Percentiles rank a stretch among this genome's conserved stretches.
phyloP scores from a whole-genome alignment of 2,113 vertebrate species.

The Lamprologus lemairii region DNA sequence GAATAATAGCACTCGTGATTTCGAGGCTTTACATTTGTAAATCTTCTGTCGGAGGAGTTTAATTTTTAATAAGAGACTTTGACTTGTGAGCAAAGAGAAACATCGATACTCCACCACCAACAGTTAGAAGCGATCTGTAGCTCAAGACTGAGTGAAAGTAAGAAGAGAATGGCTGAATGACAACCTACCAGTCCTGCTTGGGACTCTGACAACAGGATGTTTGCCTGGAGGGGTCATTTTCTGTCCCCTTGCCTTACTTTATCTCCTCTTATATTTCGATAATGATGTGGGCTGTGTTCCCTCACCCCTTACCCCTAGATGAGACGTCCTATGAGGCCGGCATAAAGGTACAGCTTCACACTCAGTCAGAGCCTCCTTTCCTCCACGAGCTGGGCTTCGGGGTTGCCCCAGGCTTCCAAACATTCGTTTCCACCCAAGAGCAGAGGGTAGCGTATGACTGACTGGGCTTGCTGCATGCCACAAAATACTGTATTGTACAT shows the following conservation, averaged over 20 bases:
- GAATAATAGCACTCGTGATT: background rate
- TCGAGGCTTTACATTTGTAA: background rate
- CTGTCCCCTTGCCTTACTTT: slow-evolving; percentile 4
- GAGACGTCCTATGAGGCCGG: slow-evolving; percentile 72
- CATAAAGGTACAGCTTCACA: slow-evolving; percentile 72
- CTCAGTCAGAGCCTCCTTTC: slow-evolving; percentile 71
- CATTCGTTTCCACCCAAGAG: slow-evolving; percentile 77
- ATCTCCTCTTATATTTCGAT: slow-evolving; percentile 4
- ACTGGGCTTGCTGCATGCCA: slow-evolving; percentile 57
- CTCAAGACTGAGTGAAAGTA: background rate
- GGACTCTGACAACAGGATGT: background rate
- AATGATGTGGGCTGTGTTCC: slow-evolving; percentile 55
- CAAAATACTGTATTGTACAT: slow-evolving; percentile 3
- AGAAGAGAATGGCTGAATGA: slow-evolving; percentile 19
- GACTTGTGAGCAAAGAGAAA: background rate
- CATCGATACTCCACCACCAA: background rate
- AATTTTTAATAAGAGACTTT: background rate
- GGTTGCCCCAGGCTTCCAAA: slow-evolving; percentile 76
- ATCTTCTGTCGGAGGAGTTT: background rate
- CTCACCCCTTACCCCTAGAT: slow-evolving; percentile 56
- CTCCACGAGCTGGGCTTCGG: slow-evolving; percentile 71
- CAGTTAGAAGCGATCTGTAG: background rate
- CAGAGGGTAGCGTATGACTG: slow-evolving; percentile 69
- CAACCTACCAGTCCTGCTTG: background rate
- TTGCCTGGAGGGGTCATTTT: background rate